phyloP scores from a whole-genome alignment of 2,113 vertebrate genomes.

The Orientallactaga bullata region DNA sequence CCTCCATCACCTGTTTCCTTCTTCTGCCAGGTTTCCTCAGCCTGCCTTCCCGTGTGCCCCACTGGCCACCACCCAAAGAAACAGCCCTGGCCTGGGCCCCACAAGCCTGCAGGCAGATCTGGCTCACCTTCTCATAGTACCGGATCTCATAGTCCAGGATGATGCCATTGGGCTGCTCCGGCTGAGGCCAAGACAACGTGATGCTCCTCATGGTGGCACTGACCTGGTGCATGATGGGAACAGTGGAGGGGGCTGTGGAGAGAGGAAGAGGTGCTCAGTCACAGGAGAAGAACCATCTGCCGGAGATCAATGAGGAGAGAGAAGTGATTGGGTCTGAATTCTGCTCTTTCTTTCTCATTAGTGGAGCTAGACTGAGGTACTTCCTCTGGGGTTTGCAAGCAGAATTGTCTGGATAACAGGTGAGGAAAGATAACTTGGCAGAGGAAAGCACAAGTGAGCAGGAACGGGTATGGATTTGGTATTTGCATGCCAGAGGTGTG shows the following conservation, averaged over 20 bases:
- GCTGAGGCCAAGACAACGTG: constrained; percentile 98
- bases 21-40: not conserved
- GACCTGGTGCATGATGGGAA: constrained; percentile 99
- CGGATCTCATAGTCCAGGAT: constrained; percentile 99
- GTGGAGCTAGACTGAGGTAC: not conserved
- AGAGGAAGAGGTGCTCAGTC: constrained; percentile 59
- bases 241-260: constrained; percentile 95
- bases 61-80: not conserved
- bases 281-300: not conserved
- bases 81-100: constrained; percentile 64
- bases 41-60: not conserved
- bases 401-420: not conserved
- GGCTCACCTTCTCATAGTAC: constrained; percentile 97
- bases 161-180: constrained; percentile 98
- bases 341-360: not conserved
- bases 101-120: constrained; percentile 79
- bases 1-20: rapidly evolving
- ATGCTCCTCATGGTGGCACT: constrained; percentile 99
- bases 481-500: not conserved
- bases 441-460: not conserved
- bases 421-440: not conserved
- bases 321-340: not conserved
- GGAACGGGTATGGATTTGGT: not conserved
- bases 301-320: not conserved
- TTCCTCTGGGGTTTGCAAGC: not conserved